A percentile compares a stretch with the other conserved stretches of the same genome.
phyloP scores from a whole-genome alignment of 2,113 vertebrate species.

The Hemibagrus wyckioides region DNA sequence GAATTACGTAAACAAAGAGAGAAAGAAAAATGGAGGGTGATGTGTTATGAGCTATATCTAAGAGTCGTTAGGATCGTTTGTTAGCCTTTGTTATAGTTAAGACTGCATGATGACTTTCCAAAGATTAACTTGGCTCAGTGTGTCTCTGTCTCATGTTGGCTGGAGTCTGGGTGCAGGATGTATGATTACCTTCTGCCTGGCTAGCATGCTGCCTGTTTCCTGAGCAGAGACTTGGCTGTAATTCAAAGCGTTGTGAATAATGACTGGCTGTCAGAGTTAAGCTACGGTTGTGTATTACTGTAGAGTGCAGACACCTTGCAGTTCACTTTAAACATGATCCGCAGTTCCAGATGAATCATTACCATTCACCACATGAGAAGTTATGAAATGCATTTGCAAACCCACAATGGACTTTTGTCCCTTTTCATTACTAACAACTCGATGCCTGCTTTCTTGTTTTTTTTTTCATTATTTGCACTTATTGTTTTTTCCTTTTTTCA shows the following conservation, averaged over 20 bases:
- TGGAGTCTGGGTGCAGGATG: constrained; percentile 2
- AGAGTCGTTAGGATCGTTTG: constrained; percentile 36
- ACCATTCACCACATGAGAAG: constrained; percentile 7
- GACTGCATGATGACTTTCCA: constrained; percentile 5
- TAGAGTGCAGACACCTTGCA: constrained; percentile 1
- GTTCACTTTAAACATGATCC: constrained; percentile 41
- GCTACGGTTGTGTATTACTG: constrained; percentile 18
- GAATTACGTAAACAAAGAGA: not conserved
- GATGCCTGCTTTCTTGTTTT: not conserved
- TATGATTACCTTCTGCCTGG: constrained; percentile 22
- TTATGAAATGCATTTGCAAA: not conserved
- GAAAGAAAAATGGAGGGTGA: constrained; percentile 19
- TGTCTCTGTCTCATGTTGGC: constrained; percentile 1
- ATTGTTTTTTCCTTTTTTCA: not conserved
- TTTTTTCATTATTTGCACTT: no score
- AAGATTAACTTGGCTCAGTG: constrained; percentile 27
- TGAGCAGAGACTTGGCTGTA: constrained; percentile 29
- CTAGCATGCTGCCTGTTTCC: not conserved
- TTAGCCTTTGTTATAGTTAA: constrained; percentile 11
- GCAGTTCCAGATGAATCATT: constrained; percentile 18
- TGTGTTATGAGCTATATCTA: constrained; percentile 32
- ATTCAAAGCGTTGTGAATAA: constrained; percentile 31
- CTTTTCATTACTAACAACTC: not conserved
- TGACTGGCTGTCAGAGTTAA: constrained; percentile 32
- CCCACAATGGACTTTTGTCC: not conserved